Evolutionary conservation across 2,797 vertebrate genomes (phyloP).

Genomic region (Gymnothorax javanicus): DNA sequence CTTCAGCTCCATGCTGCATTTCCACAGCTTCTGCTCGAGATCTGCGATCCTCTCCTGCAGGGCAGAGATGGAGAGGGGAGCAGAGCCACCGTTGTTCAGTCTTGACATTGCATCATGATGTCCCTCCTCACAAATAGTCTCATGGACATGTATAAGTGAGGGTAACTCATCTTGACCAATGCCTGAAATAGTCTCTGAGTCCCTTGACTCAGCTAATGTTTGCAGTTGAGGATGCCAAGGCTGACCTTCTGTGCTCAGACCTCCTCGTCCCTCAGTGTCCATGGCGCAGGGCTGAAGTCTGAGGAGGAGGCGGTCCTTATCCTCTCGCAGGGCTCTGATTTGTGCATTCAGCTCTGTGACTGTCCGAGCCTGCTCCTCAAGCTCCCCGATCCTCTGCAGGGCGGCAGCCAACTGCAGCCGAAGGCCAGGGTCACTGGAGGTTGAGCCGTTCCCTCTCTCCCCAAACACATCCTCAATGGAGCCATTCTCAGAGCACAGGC

Average conservation of each 20-base stretch:
- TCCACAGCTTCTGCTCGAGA: conserved; percentile 80
- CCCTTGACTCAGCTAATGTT: conserved; percentile 43
- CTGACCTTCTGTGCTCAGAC: conserved; percentile 50
- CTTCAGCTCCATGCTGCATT: conserved; percentile 76
- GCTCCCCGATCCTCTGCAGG: conserved; percentile 68
- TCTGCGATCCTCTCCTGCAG: conserved; percentile 79
- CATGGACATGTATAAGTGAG: conserved; percentile 30
- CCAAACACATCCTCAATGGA: conserved; percentile 65
- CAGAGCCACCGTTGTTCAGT: conserved; percentile 63
- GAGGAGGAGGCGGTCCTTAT: conserved; percentile 59
- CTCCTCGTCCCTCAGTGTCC: fast-evolving
- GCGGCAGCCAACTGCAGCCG: conserved; percentile 67
- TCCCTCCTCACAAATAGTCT: conserved; percentile 25
- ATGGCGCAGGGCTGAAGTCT: conserved; percentile 54
- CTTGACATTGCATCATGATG: conserved; percentile 48
- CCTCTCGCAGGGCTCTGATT: conserved; percentile 68
- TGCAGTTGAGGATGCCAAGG: conserved; percentile 27
- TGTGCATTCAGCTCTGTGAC: conserved; percentile 70
- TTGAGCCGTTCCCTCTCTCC: conserved; percentile 12
- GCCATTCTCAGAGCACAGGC: conserved; percentile 50
- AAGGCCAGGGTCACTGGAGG: conserved; percentile 51
- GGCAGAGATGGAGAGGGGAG: conserved; percentile 53
- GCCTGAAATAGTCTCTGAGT: background rate
- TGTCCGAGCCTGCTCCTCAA: conserved; percentile 70
- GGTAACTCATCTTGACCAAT: background rate